Conservation (phyloP, 2,888 invertebrate genomes). For the Odontocolon sp. region DNA sequence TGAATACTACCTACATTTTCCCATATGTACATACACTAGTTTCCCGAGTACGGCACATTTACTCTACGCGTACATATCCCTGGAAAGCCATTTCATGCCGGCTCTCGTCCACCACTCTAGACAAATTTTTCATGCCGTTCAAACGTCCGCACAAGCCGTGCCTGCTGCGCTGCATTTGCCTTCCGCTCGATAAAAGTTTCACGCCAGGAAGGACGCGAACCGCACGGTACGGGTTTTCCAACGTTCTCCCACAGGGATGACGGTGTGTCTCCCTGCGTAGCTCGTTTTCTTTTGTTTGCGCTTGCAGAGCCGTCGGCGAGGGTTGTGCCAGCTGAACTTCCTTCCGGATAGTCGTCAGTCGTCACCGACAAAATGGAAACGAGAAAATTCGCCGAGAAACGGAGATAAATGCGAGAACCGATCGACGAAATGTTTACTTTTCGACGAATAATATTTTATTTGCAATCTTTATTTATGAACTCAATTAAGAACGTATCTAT, state of each 20-base stretch:
- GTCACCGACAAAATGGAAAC: background rate
- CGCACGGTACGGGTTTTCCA: slow-evolving; percentile 1
- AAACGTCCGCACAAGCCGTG: slow-evolving; percentile 48
- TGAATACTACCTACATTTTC: slow-evolving; percentile 70
- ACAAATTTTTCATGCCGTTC: slow-evolving; percentile 72
- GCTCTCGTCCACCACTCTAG: slow-evolving; percentile 61
- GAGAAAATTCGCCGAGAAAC: background rate
- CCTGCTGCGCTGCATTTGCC: slow-evolving; percentile 51
- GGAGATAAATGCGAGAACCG: background rate
- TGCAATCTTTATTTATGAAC: too few species aligned
- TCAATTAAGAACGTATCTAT: too few species aligned
- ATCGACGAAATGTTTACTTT: background rate
- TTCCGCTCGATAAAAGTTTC: slow-evolving; percentile 63
- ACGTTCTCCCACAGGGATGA: background rate
- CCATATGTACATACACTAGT: background rate
- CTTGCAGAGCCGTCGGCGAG: background rate
- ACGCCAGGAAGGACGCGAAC: slow-evolving; percentile 60
- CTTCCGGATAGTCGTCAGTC: slow-evolving; percentile 29
- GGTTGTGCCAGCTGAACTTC: slow-evolving; percentile 33
- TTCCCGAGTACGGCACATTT: slow-evolving; percentile 9
- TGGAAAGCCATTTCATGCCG: slow-evolving; percentile 24
- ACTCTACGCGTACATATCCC: slow-evolving; percentile 7
- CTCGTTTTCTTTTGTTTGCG: slow-evolving; percentile 23
- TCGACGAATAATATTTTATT: background rate
- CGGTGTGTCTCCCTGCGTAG: background rate